Percentiles rank a stretch among this genome's conserved stretches.
Conservation (phyloP, 2,113 vertebrate genomes). For the Camarhynchus parvulus region DNA sequence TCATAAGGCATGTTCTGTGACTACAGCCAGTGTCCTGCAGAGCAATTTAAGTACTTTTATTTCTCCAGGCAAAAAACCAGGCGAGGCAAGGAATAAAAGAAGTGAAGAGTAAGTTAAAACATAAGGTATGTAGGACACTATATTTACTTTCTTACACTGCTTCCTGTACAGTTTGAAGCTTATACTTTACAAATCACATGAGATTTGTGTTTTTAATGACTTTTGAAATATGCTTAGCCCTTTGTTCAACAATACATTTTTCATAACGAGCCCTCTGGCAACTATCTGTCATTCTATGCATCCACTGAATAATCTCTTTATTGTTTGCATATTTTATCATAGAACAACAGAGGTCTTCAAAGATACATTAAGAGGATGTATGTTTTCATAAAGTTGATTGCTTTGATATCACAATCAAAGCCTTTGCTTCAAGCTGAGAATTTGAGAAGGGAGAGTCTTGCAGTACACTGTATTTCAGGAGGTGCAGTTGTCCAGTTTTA, state of each 20-base stretch:
- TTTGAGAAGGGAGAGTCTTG: conserved; percentile 37
- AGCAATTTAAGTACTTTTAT: background rate
- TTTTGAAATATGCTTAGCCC: conserved; percentile 86
- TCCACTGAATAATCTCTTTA: conserved; percentile 80
- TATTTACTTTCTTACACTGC: conserved; percentile 4
- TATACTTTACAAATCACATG: conserved; percentile 65
- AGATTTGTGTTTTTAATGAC: conserved; percentile 82
- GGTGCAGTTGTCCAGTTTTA: conserved; percentile 29
- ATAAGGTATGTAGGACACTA: conserved; percentile 81
- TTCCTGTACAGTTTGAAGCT: conserved; percentile 54
- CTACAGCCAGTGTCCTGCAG: background rate
- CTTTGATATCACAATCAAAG: conserved; percentile 84
- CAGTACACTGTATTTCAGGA: conserved; percentile 17
- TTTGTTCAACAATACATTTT: conserved; percentile 89
- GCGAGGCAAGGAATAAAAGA: conserved; percentile 93
- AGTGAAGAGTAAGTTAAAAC: conserved; percentile 91
- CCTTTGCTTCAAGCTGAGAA: conserved; percentile 78
- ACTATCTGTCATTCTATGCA: conserved; percentile 82
- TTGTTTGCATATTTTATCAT: conserved; percentile 90
- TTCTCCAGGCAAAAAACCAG: conserved; percentile 89
- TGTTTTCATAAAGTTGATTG: conserved; percentile 90
- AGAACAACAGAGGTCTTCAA: conserved; percentile 85
- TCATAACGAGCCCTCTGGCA: conserved; percentile 87
- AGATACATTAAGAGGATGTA: conserved; percentile 86
- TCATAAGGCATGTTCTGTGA: background rate